phyloP scores from a whole-genome alignment of 2,888 invertebrate genomes.

The Diabrotica balteata region DNA sequence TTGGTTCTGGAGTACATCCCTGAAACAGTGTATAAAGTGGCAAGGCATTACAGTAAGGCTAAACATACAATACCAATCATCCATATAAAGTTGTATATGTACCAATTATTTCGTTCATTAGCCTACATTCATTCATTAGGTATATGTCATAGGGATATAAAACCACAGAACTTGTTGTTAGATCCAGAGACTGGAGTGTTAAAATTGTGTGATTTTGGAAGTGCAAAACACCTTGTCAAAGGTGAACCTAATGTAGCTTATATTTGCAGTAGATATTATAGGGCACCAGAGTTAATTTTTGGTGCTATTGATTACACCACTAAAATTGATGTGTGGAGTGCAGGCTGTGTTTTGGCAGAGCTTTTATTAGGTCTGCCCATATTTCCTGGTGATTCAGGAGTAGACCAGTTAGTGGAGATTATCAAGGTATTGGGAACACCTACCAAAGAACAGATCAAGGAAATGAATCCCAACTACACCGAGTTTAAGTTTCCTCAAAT shows the following conservation, averaged over 20 bases:
- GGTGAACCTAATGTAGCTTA: conserved; percentile 99
- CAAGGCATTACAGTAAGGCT: conserved; percentile 99
- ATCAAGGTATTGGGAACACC: conserved; percentile 97
- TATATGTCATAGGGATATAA: conserved; percentile 99
- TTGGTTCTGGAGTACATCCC: conserved; percentile 99
- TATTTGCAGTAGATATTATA: conserved; percentile 98
- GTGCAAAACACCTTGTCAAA: conserved; percentile 95
- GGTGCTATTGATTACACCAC: conserved; percentile 78
- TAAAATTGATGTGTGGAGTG: conserved; percentile 91
- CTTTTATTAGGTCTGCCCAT: conserved; percentile 97
- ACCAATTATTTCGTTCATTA: conserved; percentile 98
- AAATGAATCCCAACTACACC: conserved; percentile 99
- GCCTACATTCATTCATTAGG: conserved; percentile 99
- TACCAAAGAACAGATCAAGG: conserved; percentile 98
- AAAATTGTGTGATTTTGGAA: conserved; percentile 99
- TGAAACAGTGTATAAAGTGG: conserved; percentile 99
- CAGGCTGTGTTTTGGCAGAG: conserved; percentile 98
- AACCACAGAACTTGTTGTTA: conserved; percentile 97
- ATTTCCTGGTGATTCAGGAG: conserved; percentile 98
- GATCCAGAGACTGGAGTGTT: conserved; percentile 97
- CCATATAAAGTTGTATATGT: conserved; percentile 99
- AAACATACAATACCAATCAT: conserved; percentile 99
- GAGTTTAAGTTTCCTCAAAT: conserved; percentile 99
- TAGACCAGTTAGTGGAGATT: conserved; percentile 99
- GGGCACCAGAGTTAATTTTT: conserved; percentile 86